Conservation (phyloP, 2,888 invertebrate species). For the Eristalinus sepulchralis region DNA sequence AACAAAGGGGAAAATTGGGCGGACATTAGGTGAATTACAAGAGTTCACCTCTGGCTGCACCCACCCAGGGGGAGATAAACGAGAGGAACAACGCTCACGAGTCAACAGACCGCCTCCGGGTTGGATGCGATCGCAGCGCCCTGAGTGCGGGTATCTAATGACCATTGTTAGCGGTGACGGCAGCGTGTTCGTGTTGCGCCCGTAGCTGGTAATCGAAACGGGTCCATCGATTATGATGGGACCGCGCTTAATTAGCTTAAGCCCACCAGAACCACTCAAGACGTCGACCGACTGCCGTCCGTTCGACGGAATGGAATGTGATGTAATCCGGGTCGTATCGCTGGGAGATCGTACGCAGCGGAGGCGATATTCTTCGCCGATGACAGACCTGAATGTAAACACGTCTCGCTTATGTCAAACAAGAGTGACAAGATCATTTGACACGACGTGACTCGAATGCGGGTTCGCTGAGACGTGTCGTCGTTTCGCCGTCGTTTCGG, state of each 20-base stretch:
- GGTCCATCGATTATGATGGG: not conserved
- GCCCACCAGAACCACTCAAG: not conserved
- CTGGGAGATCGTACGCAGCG: not conserved
- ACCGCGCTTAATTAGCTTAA: not conserved
- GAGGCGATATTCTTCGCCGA: not conserved
- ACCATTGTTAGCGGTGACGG: not conserved
- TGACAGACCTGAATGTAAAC: constrained; percentile 38
- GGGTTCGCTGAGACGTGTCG: not conserved
- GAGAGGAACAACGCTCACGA: constrained; percentile 18
- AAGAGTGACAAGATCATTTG: constrained; percentile 35
- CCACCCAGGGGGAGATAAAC: not conserved
- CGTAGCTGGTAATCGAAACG: not conserved
- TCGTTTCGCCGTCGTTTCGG: not conserved
- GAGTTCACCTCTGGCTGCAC: constrained; percentile 27
- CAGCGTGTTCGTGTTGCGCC: not conserved
- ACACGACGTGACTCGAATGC: constrained; percentile 25
- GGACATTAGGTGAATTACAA: not conserved
- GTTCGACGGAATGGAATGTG: not conserved
- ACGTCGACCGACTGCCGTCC: not conserved
- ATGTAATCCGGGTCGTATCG: not conserved
- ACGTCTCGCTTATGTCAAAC: constrained; percentile 30
- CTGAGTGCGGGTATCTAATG: not conserved
- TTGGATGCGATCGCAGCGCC: not conserved
- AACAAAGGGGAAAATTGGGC: not conserved
- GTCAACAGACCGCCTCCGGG: constrained; percentile 7